Base-by-base conservation (phyloP, 2,888 invertebrate species). In the Ectropis crepuscularia region DNA sequence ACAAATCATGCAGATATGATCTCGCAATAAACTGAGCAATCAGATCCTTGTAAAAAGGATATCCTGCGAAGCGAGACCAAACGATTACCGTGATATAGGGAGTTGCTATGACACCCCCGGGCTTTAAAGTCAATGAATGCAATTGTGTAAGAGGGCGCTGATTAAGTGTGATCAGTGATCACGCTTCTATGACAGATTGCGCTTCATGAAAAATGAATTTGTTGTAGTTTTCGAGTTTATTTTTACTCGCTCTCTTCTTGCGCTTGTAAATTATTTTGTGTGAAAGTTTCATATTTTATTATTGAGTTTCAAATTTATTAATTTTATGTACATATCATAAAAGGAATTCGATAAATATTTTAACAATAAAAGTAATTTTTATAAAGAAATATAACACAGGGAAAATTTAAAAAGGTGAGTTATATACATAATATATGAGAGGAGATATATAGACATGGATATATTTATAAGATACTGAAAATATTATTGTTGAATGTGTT, bases 21-120 rank as follows among this genome's bases (percentile, higher is more conserved):
- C 73, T 76, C 72, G 74, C 78, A 77, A 78, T 81, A 75, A 83
- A 80, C 72, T 80, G 84, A 77, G 76, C 80, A 82, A 81, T 83
- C 77, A 74, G 81, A 82, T 66, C 77, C 77, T 79, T 77, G 76
- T 87, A 84, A 88, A 82, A 76, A 85, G 88, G 88, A 88, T 86
- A 81, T 88, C 87, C 86, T 80, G 67, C 57, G 57, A 61, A 72
- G 67, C 61, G 65, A 54, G 68, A 69, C 71, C 64, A 54, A 71
- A 63, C 63, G 70, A 73, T 72, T 70, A 59, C 66, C 58, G 64
- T 63, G 48, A 57, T 64, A 68, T 71, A 76, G 86, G 85, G 85
- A 77, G 85, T 85, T 83, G 83, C 82, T 75, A 81, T 72, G 83
- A 65, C 72, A 74, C 72, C 58, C 61, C 51, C 53, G 54, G 65